Evolutionary conservation across 2,797 vertebrate genomes (phyloP).

Genomic region (Phaenicophaeus curvirostris): DNA sequence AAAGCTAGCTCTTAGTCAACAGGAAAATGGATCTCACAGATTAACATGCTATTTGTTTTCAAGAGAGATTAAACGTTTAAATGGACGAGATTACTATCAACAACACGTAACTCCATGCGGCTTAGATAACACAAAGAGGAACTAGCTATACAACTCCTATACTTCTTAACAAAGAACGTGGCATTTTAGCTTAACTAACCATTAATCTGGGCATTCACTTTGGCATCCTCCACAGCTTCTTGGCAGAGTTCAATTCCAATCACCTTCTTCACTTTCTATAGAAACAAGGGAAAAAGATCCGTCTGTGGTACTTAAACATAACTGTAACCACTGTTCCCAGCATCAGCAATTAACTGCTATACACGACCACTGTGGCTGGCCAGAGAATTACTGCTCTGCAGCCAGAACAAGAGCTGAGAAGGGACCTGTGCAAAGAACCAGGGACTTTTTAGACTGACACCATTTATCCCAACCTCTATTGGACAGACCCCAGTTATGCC

Average conservation of each 20-base stretch:
- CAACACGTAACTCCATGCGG: background rate
- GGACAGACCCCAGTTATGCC: background rate
- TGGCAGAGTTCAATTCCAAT: conserved; percentile 94
- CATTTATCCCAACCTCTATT: background rate
- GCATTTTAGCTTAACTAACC: conserved; percentile 75
- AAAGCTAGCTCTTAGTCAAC: background rate
- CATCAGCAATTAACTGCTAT: background rate
- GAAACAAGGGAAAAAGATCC: background rate
- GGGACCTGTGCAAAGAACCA: background rate
- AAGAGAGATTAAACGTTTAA: background rate
- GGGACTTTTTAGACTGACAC: background rate
- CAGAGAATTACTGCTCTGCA: background rate
- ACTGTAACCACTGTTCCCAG: background rate
- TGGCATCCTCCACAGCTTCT: conserved; percentile 94
- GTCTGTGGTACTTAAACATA: background rate
- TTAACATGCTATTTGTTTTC: background rate
- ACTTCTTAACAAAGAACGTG: background rate
- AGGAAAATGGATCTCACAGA: background rate
- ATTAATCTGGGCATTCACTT: conserved; percentile 87
- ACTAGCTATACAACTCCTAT: background rate
- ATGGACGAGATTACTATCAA: background rate
- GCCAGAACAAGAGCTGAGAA: background rate
- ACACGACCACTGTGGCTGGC: background rate
- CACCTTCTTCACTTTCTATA: conserved; percentile 92
- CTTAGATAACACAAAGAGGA: background rate